A percentile compares a stretch with the other conserved stretches of the same genome.
Conservation (phyloP, 2,797 vertebrate genomes). For the Schizopygopsis pylzovi region DNA sequence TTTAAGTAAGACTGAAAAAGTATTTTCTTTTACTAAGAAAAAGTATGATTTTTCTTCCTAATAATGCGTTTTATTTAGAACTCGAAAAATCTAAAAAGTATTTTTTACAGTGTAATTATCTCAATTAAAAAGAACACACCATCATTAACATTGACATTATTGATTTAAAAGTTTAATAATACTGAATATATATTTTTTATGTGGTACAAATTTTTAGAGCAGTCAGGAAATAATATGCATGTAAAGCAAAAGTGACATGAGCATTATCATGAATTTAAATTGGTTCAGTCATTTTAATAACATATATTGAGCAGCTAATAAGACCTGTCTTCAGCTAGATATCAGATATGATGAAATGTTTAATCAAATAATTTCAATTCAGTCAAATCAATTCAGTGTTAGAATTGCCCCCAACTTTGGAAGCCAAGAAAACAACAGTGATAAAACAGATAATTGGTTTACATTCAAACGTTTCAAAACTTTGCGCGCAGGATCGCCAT, state of each 20-base stretch:
- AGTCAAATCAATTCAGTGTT: not conserved
- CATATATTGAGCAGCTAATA: conserved; percentile 72
- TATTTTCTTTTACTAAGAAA: not conserved
- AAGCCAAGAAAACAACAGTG: not conserved
- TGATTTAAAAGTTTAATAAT: not conserved
- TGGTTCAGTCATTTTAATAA: conserved; percentile 1
- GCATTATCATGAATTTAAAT: not conserved
- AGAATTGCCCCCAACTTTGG: not conserved
- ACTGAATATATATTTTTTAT: not conserved
- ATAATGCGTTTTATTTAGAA: not conserved
- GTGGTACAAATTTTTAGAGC: not conserved
- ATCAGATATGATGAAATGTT: not conserved
- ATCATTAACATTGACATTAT: not conserved
- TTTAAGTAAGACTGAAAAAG: not conserved
- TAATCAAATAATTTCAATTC: not conserved
- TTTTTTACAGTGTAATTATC: not conserved
- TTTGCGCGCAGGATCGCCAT: too few species aligned
- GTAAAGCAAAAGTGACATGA: not conserved
- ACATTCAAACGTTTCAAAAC: not conserved
- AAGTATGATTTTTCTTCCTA: not conserved
- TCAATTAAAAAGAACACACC: not conserved
- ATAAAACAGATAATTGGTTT: not conserved
- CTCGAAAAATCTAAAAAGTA: too few species aligned
- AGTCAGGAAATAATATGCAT: not conserved
- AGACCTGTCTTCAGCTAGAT: conserved; percentile 62